phyloP scores from a whole-genome alignment of 2,888 invertebrate species.

The Dasysyrphus albostriatus region DNA sequence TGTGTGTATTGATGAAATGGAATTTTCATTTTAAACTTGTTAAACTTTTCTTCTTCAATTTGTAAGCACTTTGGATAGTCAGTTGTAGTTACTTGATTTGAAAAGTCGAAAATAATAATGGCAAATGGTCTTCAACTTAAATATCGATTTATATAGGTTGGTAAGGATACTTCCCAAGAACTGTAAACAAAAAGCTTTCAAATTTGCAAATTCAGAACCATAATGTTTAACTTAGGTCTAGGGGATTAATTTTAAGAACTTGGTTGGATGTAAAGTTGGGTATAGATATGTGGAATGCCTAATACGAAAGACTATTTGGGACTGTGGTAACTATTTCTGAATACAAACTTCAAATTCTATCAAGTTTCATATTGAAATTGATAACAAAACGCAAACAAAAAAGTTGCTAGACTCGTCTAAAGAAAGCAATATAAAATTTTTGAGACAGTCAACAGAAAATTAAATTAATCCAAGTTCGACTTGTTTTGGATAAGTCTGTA shows the following conservation, averaged over 20 bases:
- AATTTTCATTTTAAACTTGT: constrained; percentile 34
- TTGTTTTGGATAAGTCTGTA: too few species aligned
- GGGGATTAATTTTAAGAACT: neutral
- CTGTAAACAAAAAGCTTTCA: neutral
- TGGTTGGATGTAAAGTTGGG: neutral
- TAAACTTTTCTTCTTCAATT: neutral
- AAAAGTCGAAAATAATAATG: constrained; percentile 15
- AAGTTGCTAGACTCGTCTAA: neutral
- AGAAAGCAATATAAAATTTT: too few species aligned
- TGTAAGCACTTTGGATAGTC: neutral
- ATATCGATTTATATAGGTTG: neutral
- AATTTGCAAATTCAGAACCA: neutral
- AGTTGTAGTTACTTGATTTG: neutral
- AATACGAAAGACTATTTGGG: neutral
- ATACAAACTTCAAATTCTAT: neutral
- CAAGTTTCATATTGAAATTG: neutral
- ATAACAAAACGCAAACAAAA: neutral
- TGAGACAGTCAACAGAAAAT: too few species aligned
- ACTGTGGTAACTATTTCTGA: neutral
- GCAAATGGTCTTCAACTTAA: neutral
- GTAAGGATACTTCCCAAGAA: neutral
- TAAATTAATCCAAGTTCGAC: too few species aligned
- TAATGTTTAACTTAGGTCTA: neutral
- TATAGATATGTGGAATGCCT: neutral
- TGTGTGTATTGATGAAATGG: constrained; percentile 50